Percentiles rank a stretch among this genome's conserved stretches.
phyloP scores from a whole-genome alignment of 1,140 invertebrate species.

The Drosophila equinoxialis region DNA sequence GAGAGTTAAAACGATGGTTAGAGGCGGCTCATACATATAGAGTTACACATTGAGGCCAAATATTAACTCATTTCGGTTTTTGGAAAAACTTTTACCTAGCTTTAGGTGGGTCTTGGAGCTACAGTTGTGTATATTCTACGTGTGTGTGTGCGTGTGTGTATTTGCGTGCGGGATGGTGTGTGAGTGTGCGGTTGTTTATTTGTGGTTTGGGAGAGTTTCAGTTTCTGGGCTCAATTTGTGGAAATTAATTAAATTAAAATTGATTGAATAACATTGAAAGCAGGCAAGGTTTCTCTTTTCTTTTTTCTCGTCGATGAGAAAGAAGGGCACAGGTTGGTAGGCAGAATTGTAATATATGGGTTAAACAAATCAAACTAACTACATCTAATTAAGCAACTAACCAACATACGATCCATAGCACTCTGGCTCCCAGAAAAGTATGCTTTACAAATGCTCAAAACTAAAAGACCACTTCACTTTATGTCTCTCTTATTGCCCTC shows the following conservation, averaged over 20 bases:
- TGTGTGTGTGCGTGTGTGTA: constrained; percentile 12
- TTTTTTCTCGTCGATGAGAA: background rate
- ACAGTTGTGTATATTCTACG: constrained; percentile 21
- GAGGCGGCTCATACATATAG: constrained; percentile 22
- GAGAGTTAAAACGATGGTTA: constrained; percentile 9
- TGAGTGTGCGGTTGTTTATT: constrained; percentile 26
- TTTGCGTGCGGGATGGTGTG: constrained; percentile 15
- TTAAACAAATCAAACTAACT: background rate
- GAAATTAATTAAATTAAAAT: constrained; percentile 78
- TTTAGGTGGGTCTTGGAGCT: constrained; percentile 25
- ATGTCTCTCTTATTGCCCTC: no score
- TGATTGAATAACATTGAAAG: constrained; percentile 61
- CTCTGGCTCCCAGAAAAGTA: no score
- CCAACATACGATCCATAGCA: no score
- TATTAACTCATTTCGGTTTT: constrained; percentile 78
- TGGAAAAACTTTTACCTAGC: constrained; percentile 60
- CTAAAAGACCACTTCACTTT: no score
- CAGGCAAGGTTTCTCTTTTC: constrained; percentile 26
- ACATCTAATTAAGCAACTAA: no score
- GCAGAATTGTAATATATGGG: background rate
- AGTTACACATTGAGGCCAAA: constrained; percentile 61
- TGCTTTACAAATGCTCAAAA: no score
- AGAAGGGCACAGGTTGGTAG: background rate
- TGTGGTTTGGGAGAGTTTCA: constrained; percentile 22
- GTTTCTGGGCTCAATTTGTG: constrained; percentile 31